Percentiles rank a stretch among this genome's conserved stretches.
phyloP scores from a whole-genome alignment of 2,797 vertebrate species.

The Channallabes apus region DNA sequence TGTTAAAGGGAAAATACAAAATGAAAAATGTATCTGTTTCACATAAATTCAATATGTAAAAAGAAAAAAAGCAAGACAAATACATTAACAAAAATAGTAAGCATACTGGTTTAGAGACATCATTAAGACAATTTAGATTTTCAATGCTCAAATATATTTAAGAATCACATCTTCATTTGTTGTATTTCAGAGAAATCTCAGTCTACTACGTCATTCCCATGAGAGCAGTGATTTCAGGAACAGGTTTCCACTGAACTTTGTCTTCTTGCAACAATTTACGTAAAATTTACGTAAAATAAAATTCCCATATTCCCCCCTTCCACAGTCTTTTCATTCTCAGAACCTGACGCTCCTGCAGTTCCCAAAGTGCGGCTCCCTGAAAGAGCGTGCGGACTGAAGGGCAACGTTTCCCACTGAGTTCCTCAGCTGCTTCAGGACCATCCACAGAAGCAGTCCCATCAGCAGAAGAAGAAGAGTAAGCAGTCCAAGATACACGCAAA shows the following conservation, averaged over 20 bases:
- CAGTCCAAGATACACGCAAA: constrained; percentile 84
- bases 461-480: constrained; percentile 79
- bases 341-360: constrained; percentile 68
- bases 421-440: constrained; percentile 86
- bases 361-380: constrained; percentile 75
- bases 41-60: neutral
- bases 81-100: neutral
- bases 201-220: neutral
- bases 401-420: constrained; percentile 77
- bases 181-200: neutral
- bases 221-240: neutral
- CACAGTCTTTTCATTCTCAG: constrained; percentile 56
- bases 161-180: neutral
- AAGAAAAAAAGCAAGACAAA: neutral
- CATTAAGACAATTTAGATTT: neutral
- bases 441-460: constrained; percentile 83
- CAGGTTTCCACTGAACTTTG: neutral
- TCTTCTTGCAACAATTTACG: neutral
- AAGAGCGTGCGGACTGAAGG: constrained; percentile 75
- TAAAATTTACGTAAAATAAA: too few species aligned
- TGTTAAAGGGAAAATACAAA: neutral
- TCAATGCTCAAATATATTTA: neutral
- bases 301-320: neutral
- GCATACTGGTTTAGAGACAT: neutral
- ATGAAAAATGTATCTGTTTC: neutral